phyloP scores from a whole-genome alignment of 2,888 invertebrate genomes.

The Trimorus sp. region DNA sequence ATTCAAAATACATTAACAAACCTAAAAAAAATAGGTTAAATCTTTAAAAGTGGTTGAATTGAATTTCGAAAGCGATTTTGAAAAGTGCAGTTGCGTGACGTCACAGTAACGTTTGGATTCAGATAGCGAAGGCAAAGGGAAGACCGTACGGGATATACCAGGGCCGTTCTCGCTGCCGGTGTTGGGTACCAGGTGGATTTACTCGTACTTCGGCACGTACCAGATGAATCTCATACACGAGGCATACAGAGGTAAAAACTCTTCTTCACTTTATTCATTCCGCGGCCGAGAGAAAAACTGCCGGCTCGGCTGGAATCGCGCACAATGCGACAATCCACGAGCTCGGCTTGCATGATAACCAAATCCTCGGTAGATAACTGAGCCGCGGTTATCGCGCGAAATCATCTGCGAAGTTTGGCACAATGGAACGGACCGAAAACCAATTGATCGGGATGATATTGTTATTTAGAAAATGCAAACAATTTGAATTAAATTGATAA shows the following conservation, averaged over 20 bases:
- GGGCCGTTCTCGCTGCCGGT: conserved; percentile 89
- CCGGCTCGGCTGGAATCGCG: conserved; percentile 26
- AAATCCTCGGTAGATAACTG: conserved; percentile 28
- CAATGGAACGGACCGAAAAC: no score
- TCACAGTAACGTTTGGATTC: conserved; percentile 20
- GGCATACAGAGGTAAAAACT: conserved; percentile 87
- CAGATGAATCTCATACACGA: conserved; percentile 89
- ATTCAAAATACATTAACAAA: no score
- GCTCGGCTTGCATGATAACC: conserved; percentile 38
- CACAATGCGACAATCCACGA: conserved; percentile 2
- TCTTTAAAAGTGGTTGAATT: no score
- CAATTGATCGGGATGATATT: no score
- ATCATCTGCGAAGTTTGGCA: conserved; percentile 1
- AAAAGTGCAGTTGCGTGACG: not conserved
- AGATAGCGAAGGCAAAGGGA: conserved; percentile 62
- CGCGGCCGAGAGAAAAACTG: conserved; percentile 13
- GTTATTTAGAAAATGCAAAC: no score
- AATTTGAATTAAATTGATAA: no score
- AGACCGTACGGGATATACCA: conserved; percentile 83
- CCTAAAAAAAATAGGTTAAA: no score
- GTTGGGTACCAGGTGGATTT: conserved; percentile 91
- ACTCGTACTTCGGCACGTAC: conserved; percentile 85
- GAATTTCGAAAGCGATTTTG: not conserved
- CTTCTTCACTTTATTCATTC: conserved; percentile 56
- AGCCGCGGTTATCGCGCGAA: conserved; percentile 28